Percentiles rank a stretch among this genome's conserved stretches.
These are phyloP conservation scores for Eupeodes latifasciatus DNA, from an alignment of 2,888 invertebrate genomes.

Conservation along the genomic window DNA sequence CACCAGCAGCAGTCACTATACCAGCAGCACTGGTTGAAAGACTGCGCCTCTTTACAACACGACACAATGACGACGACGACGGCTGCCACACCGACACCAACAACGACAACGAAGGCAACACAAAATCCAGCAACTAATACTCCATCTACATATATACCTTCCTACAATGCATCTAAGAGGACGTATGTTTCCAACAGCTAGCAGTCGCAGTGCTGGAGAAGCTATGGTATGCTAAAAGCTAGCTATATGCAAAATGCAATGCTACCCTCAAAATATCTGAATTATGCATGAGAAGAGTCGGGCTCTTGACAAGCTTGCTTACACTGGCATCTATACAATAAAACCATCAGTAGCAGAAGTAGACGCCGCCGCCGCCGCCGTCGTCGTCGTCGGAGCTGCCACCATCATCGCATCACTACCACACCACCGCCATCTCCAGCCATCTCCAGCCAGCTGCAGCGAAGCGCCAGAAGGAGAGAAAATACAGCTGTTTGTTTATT, in stretches of 20 bases:
- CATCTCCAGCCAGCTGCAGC: too few relatives aligned
- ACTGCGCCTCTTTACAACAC: not conserved
- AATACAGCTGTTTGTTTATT: constrained; percentile 29
- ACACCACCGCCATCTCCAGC: too few relatives aligned
- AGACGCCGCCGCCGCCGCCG: too few relatives aligned
- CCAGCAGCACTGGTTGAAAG: constrained; percentile 30
- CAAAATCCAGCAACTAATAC: constrained; percentile 54
- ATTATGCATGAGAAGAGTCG: constrained; percentile 69
- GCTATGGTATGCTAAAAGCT: not conserved
- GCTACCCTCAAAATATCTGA: constrained; percentile 53
- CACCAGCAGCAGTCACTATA: constrained; percentile 9
- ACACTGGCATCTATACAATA: constrained; percentile 50
- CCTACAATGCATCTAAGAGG: not conserved
- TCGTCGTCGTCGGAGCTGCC: too few relatives aligned
- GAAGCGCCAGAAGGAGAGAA: not conserved
- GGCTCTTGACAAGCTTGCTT: constrained; percentile 72
- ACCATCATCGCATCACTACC: too few relatives aligned
- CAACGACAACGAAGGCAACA: constrained; percentile 17
- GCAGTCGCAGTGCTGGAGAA: not conserved
- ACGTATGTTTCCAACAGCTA: constrained; percentile 10
- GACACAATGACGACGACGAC: constrained; percentile 3
- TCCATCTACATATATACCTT: not conserved
- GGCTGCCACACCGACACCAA: not conserved
- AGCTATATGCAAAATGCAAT: constrained; percentile 60
- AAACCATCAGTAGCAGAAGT: constrained; percentile 21